Base-by-base conservation (phyloP, 2,797 vertebrate species). In the Enteromius unitaeniatus region DNA sequence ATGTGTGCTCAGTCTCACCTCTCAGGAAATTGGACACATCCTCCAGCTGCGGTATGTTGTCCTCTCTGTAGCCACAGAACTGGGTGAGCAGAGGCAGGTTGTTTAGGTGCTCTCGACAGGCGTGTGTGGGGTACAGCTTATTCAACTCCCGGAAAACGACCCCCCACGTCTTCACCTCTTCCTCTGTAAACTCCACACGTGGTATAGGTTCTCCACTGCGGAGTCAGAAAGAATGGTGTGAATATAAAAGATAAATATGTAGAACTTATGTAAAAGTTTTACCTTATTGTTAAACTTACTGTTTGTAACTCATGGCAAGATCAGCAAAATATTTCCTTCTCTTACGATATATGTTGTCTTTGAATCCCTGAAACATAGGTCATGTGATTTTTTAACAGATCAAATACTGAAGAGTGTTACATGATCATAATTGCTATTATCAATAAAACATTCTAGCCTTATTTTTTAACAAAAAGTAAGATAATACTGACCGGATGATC, bases 1-100 rank as follows among this genome's bases (percentile, higher is more conserved):
- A 19, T 15, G 6, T 37, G 37, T 3, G 15, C 28, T 64, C 31
- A 9, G 1, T 72, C 64, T 88, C 62, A 99, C 98, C 98, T 93
- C 93, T 97, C 83, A 99, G 95, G 90, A 99, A 99, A 83, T 93
- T 94, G 0, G 98, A 99, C 31, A 99, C 97, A 31, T 99, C 98
- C 90, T 99, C 98, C 90, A 99, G 90, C 91, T 99, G 98, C 14
- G 98, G 98, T 19, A 99, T 99, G 81, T 99, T 99, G 92, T 99
- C 97, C 88, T 99, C 97, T 78, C 94, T 93, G 92, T 96, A 99
- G 23, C 96, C 97, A 88, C 98, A 99, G 91, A 96, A 92, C 89
- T 98, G 97, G 82, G 95, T 94, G 86, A 99, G 94, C 90, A 99
- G 93, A 23, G 98, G 98, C 73, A 99, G 91, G 91, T 99, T 99